phyloP scores from a whole-genome alignment of 2,113 vertebrate genomes.

The Forbesichthys agassizii region DNA sequence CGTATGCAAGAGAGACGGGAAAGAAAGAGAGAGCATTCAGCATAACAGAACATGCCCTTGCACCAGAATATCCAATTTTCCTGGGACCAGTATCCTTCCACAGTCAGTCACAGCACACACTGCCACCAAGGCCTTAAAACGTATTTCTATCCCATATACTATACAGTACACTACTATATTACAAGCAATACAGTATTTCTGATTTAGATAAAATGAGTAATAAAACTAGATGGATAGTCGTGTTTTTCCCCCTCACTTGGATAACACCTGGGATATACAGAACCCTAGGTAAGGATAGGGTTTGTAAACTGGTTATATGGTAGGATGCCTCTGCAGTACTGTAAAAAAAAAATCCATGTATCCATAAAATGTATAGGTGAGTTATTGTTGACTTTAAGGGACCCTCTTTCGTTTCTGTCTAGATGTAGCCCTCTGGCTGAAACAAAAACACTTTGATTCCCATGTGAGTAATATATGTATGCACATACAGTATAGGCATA shows the following conservation, averaged over 20 bases:
- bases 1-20: neutral
- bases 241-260: neutral
- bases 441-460: too few relatives aligned
- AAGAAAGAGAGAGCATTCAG: neutral
- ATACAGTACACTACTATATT: neutral
- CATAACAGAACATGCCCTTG: neutral
- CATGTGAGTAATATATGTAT: too few relatives aligned
- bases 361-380: too few relatives aligned
- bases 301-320: too few relatives aligned
- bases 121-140: slow-evolving; percentile 7
- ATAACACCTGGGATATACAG: neutral
- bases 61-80: neutral
- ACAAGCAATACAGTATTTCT: neutral
- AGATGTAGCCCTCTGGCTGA: too few relatives aligned
- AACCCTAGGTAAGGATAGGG: too few relatives aligned
- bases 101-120: neutral
- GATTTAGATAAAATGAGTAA: neutral
- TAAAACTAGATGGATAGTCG: neutral
- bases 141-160: neutral
- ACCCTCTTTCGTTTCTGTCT: too few relatives aligned
- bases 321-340: too few relatives aligned
- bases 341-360: too few relatives aligned
- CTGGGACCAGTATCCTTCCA: neutral
- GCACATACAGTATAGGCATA: neutral
- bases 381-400: too few relatives aligned